These are phyloP conservation scores for Iguana delicatissima DNA, from an alignment of 2,797 vertebrate genomes.

Conservation along the genomic window DNA sequence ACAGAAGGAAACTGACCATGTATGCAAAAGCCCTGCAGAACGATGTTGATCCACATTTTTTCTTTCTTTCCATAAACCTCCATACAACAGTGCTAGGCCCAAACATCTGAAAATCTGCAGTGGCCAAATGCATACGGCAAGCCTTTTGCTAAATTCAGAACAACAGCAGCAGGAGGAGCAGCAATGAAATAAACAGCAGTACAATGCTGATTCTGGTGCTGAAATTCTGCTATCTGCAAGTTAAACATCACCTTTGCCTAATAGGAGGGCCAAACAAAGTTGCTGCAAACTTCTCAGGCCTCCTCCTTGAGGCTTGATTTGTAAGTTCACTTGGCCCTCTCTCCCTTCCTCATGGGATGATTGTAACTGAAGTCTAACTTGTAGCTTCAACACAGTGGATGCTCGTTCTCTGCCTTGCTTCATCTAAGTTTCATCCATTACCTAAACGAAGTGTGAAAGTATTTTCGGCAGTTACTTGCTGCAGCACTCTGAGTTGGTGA, in stretches of 20 bases:
- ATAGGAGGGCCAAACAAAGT: background rate
- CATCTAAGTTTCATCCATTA: slow-evolving; percentile 57
- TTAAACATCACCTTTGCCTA: background rate
- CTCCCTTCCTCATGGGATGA: background rate
- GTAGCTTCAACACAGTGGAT: background rate
- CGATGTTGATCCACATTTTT: background rate
- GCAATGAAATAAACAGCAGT: too few relatives aligned
- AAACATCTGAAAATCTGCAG: too few relatives aligned
- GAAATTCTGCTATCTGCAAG: background rate
- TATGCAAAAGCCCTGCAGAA: background rate
- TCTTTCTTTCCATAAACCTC: background rate
- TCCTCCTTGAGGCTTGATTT: background rate
- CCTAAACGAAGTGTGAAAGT: slow-evolving; percentile 56
- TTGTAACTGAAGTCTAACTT: background rate
- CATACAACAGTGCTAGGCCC: background rate
- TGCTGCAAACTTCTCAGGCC: too few relatives aligned
- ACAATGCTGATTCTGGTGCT: background rate
- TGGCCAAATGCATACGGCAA: too few relatives aligned
- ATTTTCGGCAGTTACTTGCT: slow-evolving; percentile 57
- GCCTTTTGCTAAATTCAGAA: too few relatives aligned
- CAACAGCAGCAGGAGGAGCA: background rate
- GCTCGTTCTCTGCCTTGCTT: slow-evolving; percentile 3
- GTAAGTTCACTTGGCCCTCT: background rate
- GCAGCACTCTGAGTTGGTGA: slow-evolving; percentile 25
- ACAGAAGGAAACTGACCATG: background rate